Evolutionary conservation across 2,888 invertebrate species (phyloP).

Genomic region (Halocaridina rubra): DNA sequence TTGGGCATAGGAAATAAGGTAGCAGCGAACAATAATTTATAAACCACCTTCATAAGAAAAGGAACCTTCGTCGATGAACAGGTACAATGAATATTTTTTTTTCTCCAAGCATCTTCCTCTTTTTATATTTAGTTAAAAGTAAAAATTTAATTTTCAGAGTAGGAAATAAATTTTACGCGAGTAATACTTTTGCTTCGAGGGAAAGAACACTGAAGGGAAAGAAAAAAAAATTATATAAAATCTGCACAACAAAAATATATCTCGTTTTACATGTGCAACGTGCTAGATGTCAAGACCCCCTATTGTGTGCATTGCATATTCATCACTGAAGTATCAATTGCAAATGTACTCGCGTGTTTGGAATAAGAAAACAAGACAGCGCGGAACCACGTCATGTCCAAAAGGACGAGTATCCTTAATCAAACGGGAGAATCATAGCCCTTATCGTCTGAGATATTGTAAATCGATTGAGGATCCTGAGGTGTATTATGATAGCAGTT

Average conservation of each 20-base stretch:
- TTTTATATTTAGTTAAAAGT: not conserved
- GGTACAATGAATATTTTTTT: not conserved
- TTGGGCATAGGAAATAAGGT: not conserved
- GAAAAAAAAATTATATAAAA: not conserved
- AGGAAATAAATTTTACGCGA: not conserved
- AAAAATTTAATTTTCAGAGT: constrained; percentile 1
- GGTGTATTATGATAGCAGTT: not conserved
- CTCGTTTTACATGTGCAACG: not conserved
- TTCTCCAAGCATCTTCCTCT: not conserved
- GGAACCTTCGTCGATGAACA: not conserved
- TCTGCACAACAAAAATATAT: not conserved
- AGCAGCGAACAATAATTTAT: constrained; percentile 1
- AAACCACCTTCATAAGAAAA: not conserved
- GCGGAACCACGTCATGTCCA: not conserved
- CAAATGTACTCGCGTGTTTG: not conserved
- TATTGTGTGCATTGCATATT: not conserved
- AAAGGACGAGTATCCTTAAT: not conserved
- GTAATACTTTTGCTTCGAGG: not conserved
- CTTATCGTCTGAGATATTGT: not conserved
- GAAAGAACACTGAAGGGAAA: not conserved
- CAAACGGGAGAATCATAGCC: not conserved
- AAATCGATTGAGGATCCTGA: not conserved
- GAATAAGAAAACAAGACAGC: not conserved
- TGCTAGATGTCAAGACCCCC: not conserved
- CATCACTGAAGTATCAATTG: not conserved